Conservation (phyloP, 2,797 vertebrate genomes). For the Naso thynnoides region DNA sequence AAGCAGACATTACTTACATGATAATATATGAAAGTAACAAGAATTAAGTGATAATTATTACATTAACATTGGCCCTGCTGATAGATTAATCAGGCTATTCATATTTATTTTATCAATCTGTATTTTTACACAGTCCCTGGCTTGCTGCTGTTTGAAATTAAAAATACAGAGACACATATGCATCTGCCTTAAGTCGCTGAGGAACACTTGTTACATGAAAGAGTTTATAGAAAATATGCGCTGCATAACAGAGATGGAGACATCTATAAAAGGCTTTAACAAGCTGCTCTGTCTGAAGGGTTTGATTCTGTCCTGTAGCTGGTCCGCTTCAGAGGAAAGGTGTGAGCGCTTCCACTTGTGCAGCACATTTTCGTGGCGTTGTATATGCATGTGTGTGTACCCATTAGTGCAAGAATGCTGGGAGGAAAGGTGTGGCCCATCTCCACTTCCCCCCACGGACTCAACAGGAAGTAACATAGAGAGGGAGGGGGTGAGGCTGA, state of each 20-base stretch:
- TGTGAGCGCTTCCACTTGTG: slow-evolving; percentile 36
- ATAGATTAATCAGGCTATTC: too few relatives aligned
- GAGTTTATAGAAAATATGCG: neutral
- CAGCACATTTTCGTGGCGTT: neutral
- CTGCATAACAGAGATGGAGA: neutral
- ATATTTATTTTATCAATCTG: too few relatives aligned
- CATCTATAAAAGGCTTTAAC: slow-evolving; percentile 18
- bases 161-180: neutral
- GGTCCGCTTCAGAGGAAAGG: slow-evolving; percentile 44
- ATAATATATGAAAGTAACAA: neutral
- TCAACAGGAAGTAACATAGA: slow-evolving; percentile 68
- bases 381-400: slow-evolving; percentile 12
- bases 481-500: neutral
- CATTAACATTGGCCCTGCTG: too few relatives aligned
- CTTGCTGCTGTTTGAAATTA: too few relatives aligned
- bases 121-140: too few relatives aligned
- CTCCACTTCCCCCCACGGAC: slow-evolving; percentile 63
- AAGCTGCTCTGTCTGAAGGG: neutral
- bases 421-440: slow-evolving; percentile 77
- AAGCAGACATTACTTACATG: neutral
- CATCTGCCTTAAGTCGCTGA: too few relatives aligned
- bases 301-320: slow-evolving; percentile 24
- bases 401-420: slow-evolving; percentile 72
- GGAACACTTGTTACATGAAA: too few relatives aligned
- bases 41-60: too few relatives aligned